These are phyloP conservation scores for Taenaris catops DNA, from an alignment of 2,888 invertebrate species.

Conservation along the genomic window DNA sequence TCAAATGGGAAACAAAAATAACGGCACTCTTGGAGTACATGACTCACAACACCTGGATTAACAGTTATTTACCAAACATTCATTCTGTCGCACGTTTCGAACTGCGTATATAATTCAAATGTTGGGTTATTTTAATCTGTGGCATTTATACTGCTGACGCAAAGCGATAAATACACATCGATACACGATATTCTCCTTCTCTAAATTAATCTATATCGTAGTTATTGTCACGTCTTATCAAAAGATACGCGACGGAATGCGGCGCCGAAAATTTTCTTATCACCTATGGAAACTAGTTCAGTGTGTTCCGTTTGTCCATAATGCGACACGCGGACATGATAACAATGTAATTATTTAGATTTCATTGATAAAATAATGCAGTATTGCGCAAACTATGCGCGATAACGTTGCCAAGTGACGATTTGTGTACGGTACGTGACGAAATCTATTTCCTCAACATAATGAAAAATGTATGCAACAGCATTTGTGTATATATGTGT, in stretches of 20 bases:
- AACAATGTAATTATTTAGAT: conserved; percentile 32
- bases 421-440: conserved; percentile 7
- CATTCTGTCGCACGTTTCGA: too few species aligned
- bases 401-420: conserved; percentile 16
- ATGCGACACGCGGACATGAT: conserved; percentile 39
- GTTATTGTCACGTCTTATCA: conserved; percentile 5
- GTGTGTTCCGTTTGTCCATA: conserved; percentile 32
- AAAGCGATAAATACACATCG: not conserved
- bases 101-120: too few species aligned
- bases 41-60: too few species aligned
- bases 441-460: too few species aligned
- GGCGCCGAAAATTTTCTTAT: conserved; percentile 60
- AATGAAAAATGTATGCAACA: too few species aligned
- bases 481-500: too few species aligned
- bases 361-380: conserved; percentile 33
- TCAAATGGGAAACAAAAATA: too few species aligned
- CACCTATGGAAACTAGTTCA: conserved; percentile 53
- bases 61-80: too few species aligned
- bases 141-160: not conserved
- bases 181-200: too few species aligned
- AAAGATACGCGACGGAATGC: conserved; percentile 12
- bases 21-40: too few species aligned
- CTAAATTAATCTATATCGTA: conserved; percentile 10
- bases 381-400: conserved; percentile 13
- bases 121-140: too few species aligned